Percentiles rank a stretch among this genome's conserved stretches.
Conservation (phyloP, 2,888 invertebrate genomes). For the Hypena proboscidalis region DNA sequence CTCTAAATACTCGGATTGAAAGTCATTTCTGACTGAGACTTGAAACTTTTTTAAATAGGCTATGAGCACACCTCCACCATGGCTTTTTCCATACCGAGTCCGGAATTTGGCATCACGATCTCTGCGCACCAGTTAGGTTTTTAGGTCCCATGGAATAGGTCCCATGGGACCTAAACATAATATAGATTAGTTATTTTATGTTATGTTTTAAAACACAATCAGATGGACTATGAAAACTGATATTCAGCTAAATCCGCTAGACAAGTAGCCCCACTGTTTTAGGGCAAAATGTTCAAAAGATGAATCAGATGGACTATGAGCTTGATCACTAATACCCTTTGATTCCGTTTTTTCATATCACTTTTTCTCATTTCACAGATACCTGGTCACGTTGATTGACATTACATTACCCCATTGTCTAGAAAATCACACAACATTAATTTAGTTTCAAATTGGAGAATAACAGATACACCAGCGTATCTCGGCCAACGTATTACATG, state of each 20-base stretch:
- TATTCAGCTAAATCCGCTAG: too few species aligned
- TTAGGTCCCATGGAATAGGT: too few species aligned
- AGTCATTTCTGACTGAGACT: not conserved
- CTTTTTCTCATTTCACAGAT: too few species aligned
- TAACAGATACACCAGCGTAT: constrained; percentile 15
- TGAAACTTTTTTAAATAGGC: not conserved
- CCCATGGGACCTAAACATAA: too few species aligned
- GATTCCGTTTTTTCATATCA: too few species aligned
- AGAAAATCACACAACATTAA: constrained; percentile 3
- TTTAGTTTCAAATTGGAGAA: constrained; percentile 17
- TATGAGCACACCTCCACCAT: not conserved
- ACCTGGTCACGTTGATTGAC: constrained; percentile 5
- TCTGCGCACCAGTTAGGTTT: not conserved
- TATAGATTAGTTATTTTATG: too few species aligned
- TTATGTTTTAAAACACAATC: too few species aligned
- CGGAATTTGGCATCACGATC: not conserved
- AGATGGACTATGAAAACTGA: too few species aligned
- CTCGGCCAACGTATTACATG: constrained; percentile 22
- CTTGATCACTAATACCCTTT: too few species aligned
- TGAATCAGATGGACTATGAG: too few species aligned
- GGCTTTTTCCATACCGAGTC: not conserved
- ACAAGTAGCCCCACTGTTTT: too few species aligned
- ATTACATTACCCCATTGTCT: constrained; percentile 5
- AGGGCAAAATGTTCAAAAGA: too few species aligned
- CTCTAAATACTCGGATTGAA: not conserved